Evolutionary conservation across 2,888 invertebrate genomes (phyloP).

Genomic region (Sepioteuthis lessoniana): DNA sequence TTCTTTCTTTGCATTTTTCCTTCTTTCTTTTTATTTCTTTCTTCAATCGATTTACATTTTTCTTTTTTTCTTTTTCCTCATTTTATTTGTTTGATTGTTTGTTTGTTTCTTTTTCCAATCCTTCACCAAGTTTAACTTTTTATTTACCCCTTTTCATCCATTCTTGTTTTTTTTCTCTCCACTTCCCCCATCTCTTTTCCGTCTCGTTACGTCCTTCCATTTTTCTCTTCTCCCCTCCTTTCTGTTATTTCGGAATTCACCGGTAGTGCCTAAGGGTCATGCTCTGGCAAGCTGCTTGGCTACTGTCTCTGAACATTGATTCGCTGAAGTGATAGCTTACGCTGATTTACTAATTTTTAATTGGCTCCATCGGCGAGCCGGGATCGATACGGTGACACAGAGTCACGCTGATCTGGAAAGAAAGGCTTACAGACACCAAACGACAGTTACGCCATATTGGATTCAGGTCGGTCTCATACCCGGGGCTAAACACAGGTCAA

Average conservation of each 20-base stretch:
- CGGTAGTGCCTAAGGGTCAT: neutral
- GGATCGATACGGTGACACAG: neutral
- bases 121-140: too few species aligned
- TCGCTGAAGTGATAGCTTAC: slow-evolving; percentile 23
- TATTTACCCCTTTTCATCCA: neutral
- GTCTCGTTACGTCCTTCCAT: neutral
- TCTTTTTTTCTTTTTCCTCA: neutral
- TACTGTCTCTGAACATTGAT: slow-evolving; percentile 21
- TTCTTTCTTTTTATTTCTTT: neutral
- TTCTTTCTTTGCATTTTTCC: neutral
- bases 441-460: neutral
- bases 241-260: slow-evolving; percentile 21
- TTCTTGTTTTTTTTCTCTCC: neutral
- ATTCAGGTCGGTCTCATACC: slow-evolving; percentile 33
- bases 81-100: neutral
- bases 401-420: slow-evolving; percentile 33
- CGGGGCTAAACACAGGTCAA: slow-evolving; percentile 21
- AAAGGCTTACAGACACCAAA: slow-evolving; percentile 11
- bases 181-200: neutral
- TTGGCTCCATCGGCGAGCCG: slow-evolving; percentile 17
- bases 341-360: slow-evolving; percentile 33
- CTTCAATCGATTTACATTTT: neutral
- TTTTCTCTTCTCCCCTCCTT: neutral
- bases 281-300: slow-evolving; percentile 33
- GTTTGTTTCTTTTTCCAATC: neutral